Percentiles rank a stretch among this genome's conserved stretches.
Conservation (phyloP, 2,888 invertebrate genomes). For the Xanthostigma xanthostigma region DNA sequence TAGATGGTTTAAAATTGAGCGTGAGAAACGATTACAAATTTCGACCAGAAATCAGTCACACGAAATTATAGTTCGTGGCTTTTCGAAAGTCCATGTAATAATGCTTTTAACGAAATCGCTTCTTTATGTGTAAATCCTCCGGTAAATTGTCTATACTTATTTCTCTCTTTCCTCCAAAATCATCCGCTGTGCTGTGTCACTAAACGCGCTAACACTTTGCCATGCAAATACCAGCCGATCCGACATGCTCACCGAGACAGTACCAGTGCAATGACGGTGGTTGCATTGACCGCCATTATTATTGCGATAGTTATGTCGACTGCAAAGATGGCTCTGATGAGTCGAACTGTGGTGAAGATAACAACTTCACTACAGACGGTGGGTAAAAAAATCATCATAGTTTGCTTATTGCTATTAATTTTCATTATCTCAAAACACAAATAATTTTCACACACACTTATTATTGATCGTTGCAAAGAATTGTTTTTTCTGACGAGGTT, state of each 20-base stretch:
- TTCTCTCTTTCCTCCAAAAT: background rate
- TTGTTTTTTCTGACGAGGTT: no score
- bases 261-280: conserved; percentile 45
- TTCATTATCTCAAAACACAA: no score
- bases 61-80: no score
- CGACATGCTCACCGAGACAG: conserved; percentile 36
- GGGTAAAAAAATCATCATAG: conserved; percentile 14
- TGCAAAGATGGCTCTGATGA: conserved; percentile 39
- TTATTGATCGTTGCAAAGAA: no score
- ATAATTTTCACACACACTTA: no score
- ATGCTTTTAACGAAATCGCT: no score
- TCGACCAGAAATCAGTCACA: no score
- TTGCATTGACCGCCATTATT: conserved; percentile 37
- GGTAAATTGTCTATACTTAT: background rate
- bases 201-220: background rate
- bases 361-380: conserved; percentile 13
- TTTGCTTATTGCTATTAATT: background rate
- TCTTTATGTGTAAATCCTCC: background rate
- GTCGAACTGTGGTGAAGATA: conserved; percentile 25
- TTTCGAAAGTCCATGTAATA: no score
- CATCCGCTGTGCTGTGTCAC: background rate
- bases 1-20: no score
- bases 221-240: conserved; percentile 16
- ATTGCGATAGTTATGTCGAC: conserved; percentile 35
- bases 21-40: no score